These are phyloP conservation scores for Ophthalmolycus amberensis DNA, from an alignment of 2,113 vertebrate species.

Conservation along the genomic window DNA sequence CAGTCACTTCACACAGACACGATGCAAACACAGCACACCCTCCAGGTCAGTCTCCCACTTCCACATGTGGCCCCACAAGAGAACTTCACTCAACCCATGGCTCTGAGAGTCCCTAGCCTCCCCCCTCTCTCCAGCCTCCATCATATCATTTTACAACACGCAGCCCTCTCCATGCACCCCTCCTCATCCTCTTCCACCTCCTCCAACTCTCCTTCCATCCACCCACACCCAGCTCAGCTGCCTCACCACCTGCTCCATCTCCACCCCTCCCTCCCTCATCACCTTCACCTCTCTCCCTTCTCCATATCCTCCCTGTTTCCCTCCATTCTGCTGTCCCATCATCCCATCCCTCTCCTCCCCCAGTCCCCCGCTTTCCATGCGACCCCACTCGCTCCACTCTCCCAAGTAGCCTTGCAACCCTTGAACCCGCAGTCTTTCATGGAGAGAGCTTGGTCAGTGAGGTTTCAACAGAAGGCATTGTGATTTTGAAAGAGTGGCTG, in stretches of 20 bases:
- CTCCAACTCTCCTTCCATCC: conserved; percentile 79
- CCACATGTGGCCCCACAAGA: conserved; percentile 55
- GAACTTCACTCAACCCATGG: conserved; percentile 56
- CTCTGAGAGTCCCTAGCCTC: conserved; percentile 53
- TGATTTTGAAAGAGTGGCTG: conserved; percentile 60
- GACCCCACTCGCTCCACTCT: conserved; percentile 75
- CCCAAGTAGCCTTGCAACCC: conserved; percentile 81
- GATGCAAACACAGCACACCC: conserved; percentile 56
- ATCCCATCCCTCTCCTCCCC: conserved; percentile 80
- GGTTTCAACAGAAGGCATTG: conserved; percentile 78
- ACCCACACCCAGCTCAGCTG: conserved; percentile 80
- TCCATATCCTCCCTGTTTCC: conserved; percentile 87
- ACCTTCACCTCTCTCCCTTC: conserved; percentile 82
- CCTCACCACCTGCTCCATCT: conserved; percentile 73
- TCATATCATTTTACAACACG: conserved; percentile 88
- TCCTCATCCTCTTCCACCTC: conserved; percentile 66
- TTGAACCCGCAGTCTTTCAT: conserved; percentile 84
- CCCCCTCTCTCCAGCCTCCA: conserved; percentile 84
- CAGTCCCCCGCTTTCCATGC: conserved; percentile 80
- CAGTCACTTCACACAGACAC: conserved; percentile 74
- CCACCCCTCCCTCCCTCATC: conserved; percentile 76
- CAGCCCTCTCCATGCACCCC: conserved; percentile 82
- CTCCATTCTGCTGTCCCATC: conserved; percentile 86
- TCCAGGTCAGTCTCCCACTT: conserved; percentile 50
- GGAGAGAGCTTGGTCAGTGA: conserved; percentile 71